Percentiles rank a stretch among this genome's conserved stretches.
phyloP scores from a whole-genome alignment of 2,113 vertebrate genomes.

The Ceyx cyanopectus region DNA sequence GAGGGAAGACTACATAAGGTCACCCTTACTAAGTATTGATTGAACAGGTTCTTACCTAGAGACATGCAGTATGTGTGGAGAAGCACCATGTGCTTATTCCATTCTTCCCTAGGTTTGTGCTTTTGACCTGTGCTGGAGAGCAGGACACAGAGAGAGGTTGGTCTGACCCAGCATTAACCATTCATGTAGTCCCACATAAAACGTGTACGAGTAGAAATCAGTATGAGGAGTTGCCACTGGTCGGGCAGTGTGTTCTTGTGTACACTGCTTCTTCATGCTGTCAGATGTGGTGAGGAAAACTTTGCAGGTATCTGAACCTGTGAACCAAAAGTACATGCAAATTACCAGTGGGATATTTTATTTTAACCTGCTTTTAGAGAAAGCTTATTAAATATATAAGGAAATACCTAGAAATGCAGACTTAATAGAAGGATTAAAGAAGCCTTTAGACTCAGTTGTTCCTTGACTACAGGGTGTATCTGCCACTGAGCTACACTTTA shows the following conservation, averaged over 20 bases:
- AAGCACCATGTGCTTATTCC: neutral
- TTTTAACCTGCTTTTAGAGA: neutral
- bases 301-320: neutral
- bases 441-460: neutral
- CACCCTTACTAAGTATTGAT: neutral
- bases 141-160: neutral
- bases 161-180: neutral
- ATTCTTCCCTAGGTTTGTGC: neutral
- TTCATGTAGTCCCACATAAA: neutral
- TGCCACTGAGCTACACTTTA: neutral
- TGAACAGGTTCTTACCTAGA: neutral
- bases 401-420: neutral
- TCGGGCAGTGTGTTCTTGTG: neutral
- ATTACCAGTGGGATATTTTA: neutral
- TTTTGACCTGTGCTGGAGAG: neutral
- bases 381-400: neutral
- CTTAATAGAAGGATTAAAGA: neutral
- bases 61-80: neutral
- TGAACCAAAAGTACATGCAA: neutral
- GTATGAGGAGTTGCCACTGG: neutral
- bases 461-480: neutral
- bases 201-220: neutral
- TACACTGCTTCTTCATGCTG: neutral
- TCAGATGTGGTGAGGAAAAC: neutral
- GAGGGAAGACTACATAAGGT: neutral